These are phyloP conservation scores for Coreoperca whiteheadi DNA, from an alignment of 2,113 vertebrate genomes.

Conservation along the genomic window DNA sequence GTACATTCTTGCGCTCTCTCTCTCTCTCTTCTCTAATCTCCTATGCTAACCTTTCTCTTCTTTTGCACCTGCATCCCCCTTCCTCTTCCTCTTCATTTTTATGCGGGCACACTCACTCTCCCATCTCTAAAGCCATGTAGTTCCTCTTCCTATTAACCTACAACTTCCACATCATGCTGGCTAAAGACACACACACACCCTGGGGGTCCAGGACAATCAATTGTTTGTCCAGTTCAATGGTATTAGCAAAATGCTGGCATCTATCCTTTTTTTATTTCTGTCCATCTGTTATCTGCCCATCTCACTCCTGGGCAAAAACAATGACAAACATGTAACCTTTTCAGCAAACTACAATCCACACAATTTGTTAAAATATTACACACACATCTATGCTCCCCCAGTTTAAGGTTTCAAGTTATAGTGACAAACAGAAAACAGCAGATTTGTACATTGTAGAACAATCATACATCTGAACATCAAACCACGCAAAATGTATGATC, in stretches of 20 bases:
- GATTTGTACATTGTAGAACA: background rate
- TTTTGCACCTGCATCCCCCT: too few relatives aligned
- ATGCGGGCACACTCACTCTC: background rate
- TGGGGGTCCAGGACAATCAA: conserved; percentile 54
- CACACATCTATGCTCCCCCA: background rate
- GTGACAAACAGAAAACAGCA: background rate
- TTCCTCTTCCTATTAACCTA: conserved; percentile 50
- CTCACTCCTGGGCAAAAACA: conserved; percentile 1
- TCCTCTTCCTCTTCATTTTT: too few relatives aligned
- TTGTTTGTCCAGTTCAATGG: conserved; percentile 52
- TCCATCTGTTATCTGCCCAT: conserved; percentile 38
- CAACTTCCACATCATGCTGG: conserved; percentile 16
- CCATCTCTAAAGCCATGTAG: conserved; percentile 11
- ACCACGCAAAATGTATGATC: background rate
- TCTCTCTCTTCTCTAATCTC: background rate
- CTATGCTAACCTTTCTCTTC: too few relatives aligned
- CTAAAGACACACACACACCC: conserved; percentile 14
- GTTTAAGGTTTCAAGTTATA: background rate
- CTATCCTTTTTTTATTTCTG: conserved; percentile 1
- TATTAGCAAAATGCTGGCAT: conserved; percentile 32
- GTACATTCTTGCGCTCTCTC: background rate
- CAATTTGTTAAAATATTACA: background rate
- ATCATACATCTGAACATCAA: background rate
- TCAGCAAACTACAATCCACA: background rate
- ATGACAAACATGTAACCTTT: background rate